Evolutionary conservation across 2,113 vertebrate species (phyloP), one percentile per base, ranked within the genome.

Genomic region (Tyto alba): DNA sequence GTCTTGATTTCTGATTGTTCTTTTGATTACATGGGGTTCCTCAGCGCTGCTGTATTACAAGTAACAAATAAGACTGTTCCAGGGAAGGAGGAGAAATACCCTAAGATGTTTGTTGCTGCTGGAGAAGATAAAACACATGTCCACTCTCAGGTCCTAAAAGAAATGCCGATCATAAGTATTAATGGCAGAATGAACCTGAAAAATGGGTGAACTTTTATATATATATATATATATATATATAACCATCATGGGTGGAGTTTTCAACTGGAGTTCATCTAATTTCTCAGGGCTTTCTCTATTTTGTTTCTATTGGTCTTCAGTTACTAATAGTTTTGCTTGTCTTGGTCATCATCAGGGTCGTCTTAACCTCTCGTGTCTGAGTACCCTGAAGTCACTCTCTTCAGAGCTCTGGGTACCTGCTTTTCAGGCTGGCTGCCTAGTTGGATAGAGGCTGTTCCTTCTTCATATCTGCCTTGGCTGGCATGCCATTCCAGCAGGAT

Each of bases 191-290:
- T 9, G 38, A 68, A n/a, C 55, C 11, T 40, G 40, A 16, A 50
- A 45, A 25, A 60, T 0, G 0, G 29, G 8, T 62, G 29, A 48
- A 32, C 41, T 55, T 53, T 17, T 32, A 6, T 38, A 7, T 36
- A 8, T 4, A 7, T 41, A n/a, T n/a, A n/a, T n/a, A n/a, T n/a
- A n/a, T n/a, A 6, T 38, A 7, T 36, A 8, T 4, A 7, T 41
- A n/a, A 56, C 69, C 34, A 4, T 45, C 11, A 3, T 1, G 55
- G 23, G 11, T 13, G 15, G 27, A 74, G 47, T 87, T 85, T 72
- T 59, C n/a, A 55, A 1, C 56, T 53, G 23, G 4, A 3, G 2
- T 63, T 56, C 72, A 3, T 47, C 1, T 1, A 2, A 32, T 69
- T 87, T 55, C 53, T 50, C 43, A 3, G 7, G 23, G 2, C n/a